Percentiles rank a stretch among this genome's conserved stretches.
Evolutionary conservation across 2,113 vertebrate species (phyloP).

Genomic region (Microtus pennsylvanicus): DNA sequence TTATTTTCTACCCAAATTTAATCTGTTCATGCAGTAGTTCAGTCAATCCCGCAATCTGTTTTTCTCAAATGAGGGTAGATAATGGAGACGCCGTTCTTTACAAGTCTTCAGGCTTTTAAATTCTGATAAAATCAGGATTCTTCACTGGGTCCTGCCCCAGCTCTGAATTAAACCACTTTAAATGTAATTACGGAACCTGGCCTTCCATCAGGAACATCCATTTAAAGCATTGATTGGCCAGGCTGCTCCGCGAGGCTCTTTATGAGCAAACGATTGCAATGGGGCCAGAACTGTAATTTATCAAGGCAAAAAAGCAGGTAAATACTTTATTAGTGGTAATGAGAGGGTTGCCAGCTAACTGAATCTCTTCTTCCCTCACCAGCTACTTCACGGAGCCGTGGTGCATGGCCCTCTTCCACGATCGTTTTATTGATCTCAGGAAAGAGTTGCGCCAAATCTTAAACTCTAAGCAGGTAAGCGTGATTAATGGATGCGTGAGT

Average conservation of each 20-base stretch:
- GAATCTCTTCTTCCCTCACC: slow-evolving; percentile 85
- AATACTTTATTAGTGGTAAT: slow-evolving; percentile 91
- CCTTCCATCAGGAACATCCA: slow-evolving; percentile 95
- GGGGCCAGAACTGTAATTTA: slow-evolving; percentile 90
- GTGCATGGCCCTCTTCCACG: slow-evolving; percentile 94
- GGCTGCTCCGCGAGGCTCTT: slow-evolving; percentile 92
- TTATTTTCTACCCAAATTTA: slow-evolving; percentile 93
- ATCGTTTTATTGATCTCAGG: slow-evolving; percentile 95
- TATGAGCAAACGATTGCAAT: slow-evolving; percentile 92
- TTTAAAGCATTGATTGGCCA: slow-evolving; percentile 97
- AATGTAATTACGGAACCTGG: slow-evolving; percentile 96
- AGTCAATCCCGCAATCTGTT: slow-evolving; percentile 93
- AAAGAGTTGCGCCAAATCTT: slow-evolving; percentile 92
- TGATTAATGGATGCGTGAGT: slow-evolving; percentile 34
- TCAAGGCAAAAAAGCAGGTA: slow-evolving; percentile 90
- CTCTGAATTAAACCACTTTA: slow-evolving; percentile 95
- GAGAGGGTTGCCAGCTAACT: slow-evolving; percentile 88
- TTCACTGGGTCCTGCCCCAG: slow-evolving; percentile 95
- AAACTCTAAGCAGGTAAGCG: slow-evolving; percentile 85
- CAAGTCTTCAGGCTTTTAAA: slow-evolving; percentile 94
- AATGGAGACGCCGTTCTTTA: slow-evolving; percentile 92
- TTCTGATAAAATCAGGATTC: slow-evolving; percentile 98
- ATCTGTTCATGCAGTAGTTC: slow-evolving; percentile 94
- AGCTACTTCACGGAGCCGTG: slow-evolving; percentile 96
- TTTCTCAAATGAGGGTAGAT: slow-evolving; percentile 91